Base-by-base conservation (phyloP, 2,113 vertebrate species). In the Sapajus apella region DNA sequence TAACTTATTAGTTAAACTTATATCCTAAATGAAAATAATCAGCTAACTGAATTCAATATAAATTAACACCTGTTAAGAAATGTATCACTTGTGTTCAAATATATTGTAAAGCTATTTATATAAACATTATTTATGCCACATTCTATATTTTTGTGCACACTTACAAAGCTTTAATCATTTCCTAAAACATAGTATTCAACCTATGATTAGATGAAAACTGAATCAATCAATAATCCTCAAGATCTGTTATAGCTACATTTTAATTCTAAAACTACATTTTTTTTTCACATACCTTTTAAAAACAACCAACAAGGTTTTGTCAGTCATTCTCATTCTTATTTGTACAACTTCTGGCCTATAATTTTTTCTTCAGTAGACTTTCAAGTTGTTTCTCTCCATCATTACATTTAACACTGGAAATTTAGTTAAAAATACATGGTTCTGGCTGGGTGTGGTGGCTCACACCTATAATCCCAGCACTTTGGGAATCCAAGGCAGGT, bases 1-100 rank as follows among this genome's bases (percentile, higher is more conserved):
- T 61, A 90, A 64, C 23, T 76, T 91, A 56, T 43, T 87, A 50
- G 45, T 76, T 91, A 90, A 96, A 86, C 43, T 77, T 37, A 56
- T 25, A 89, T 45, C 13, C 25, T 82, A 91, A 82, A 64, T 52
- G 73, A 94, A 95, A 95, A 58, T 45, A 92, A 81, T 81, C 64
- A 85, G 35, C 35, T 45, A 81, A 55, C 45, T 77, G 40, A 86
- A 77, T 55, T 92, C 64, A 96, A 91, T 23, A 87, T 55, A 66
- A 40, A 84, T 58, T 52, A 92, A 80, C 23, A 90, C n/a, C 23
- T 90, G 27, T 72, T 32, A 40, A 82, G 32, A 72, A 68, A 83
- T 32, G 13, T 61, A 68, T 32, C 50, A 96, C 2, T 8, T 93
- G 47, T 40, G 73, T 56, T 92, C 20, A 76, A 88, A 81, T 45